phyloP scores from a whole-genome alignment of 1,140 invertebrate genomes.

The Drosophila mojavensis region DNA sequence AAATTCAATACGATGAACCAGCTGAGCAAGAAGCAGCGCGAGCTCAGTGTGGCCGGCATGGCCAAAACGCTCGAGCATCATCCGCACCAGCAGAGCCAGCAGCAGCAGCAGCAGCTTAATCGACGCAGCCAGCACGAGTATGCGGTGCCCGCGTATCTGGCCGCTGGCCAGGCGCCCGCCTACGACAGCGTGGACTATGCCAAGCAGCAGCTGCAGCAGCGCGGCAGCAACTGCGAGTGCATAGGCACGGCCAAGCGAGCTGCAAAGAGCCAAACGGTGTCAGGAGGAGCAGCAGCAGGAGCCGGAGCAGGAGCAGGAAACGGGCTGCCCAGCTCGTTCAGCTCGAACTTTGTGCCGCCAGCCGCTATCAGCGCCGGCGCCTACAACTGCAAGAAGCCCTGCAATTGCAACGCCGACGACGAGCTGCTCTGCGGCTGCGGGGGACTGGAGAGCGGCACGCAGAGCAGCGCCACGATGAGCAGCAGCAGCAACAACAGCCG shows the following conservation, averaged over 20 bases:
- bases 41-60: slow-evolving; percentile 62
- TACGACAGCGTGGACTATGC: slow-evolving; percentile 76
- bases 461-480: slow-evolving; percentile 76
- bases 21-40: slow-evolving; percentile 68
- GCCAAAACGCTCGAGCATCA: slow-evolving; percentile 76
- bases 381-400: slow-evolving; percentile 83
- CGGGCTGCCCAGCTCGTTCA: slow-evolving; percentile 86
- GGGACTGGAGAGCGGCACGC: slow-evolving; percentile 81
- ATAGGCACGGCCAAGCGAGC: slow-evolving; percentile 74
- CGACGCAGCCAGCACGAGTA: slow-evolving; percentile 82
- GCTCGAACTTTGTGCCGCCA: slow-evolving; percentile 87
- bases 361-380: slow-evolving; percentile 84
- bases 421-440: slow-evolving; percentile 62
- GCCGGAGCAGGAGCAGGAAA: slow-evolving; percentile 79
- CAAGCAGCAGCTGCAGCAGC: slow-evolving; percentile 61
- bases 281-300: slow-evolving; percentile 61
- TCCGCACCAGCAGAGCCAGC: slow-evolving; percentile 58
- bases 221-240: slow-evolving; percentile 59
- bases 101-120: slow-evolving; percentile 43
- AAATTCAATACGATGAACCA: slow-evolving; percentile 81
- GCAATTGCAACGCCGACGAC: slow-evolving; percentile 70
- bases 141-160: slow-evolving; percentile 75
- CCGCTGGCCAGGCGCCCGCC: slow-evolving; percentile 49
- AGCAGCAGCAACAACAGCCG: slow-evolving; percentile 82
- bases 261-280: slow-evolving; percentile 72